phyloP scores from a whole-genome alignment of 2,888 invertebrate species.

The Cyclophora punctaria region DNA sequence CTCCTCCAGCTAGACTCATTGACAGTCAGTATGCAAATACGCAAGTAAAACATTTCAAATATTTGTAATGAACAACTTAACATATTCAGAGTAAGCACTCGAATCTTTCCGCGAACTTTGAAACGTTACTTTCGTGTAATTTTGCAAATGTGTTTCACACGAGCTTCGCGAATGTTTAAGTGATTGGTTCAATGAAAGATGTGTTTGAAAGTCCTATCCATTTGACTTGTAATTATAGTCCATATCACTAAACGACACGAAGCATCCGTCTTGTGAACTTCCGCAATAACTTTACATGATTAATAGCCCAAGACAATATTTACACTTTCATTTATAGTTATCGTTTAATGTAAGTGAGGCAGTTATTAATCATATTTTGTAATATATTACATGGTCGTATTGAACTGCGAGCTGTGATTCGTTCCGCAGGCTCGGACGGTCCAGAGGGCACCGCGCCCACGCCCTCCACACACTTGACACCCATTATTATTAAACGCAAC shows the following conservation, averaged over 20 bases:
- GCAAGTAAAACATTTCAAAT: constrained; percentile 35
- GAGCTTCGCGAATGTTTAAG: too few relatives aligned
- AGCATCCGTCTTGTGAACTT: too few relatives aligned
- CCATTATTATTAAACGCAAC: constrained; percentile 37
- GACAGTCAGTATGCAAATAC: constrained; percentile 55
- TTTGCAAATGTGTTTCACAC: too few relatives aligned
- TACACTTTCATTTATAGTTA: too few relatives aligned
- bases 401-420: constrained; percentile 7
- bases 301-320: too few relatives aligned
- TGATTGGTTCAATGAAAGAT: too few relatives aligned
- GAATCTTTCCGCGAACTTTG: not conserved
- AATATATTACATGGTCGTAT: not conserved
- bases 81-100: constrained; percentile 8
- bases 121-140: too few relatives aligned
- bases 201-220: not conserved
- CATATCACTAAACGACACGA: not conserved
- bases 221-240: not conserved
- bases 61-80: constrained; percentile 12
- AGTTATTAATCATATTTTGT: constrained; percentile 9
- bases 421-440: constrained; percentile 10
- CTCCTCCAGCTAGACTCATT: constrained; percentile 51
- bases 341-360: too few relatives aligned
- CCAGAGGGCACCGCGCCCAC: constrained; percentile 41
- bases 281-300: too few relatives aligned
- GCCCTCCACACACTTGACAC: constrained; percentile 44